Evolutionary conservation across 2,888 invertebrate genomes (phyloP), one percentile per base, ranked within the genome.

Genomic region (Dromius quadrimaculatus): DNA sequence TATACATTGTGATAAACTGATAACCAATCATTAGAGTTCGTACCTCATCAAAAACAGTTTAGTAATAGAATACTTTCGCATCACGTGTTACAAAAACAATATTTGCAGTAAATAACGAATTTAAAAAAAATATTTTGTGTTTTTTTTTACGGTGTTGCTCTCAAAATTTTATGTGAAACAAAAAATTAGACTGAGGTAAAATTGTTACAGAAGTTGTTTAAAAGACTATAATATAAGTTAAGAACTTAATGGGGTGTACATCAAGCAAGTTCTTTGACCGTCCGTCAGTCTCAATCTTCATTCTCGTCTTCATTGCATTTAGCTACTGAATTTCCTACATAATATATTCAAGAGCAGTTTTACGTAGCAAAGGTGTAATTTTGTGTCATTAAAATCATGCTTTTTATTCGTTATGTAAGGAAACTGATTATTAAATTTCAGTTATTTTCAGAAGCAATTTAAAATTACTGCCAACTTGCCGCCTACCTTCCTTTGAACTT

Each of bases 361-460:
- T 66, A 63, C 50, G 17, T 19, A 9, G 47, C 8, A 36, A 54
- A 43, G 59, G 59, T 68, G 59, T 68, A 68, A 68, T 68, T 68
- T 68, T 59, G 20, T 68, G 59, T 68, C 68, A 68, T 68, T 68
- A 68, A 68, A 68, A 68, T 45, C 23, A 68, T 68, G 68, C 28
- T 68, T 68, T 68, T 68, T 59, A 57, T 19, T 59, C 34, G 43
- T 68, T 68, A 68, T 57, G 50, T 41, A 57, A 66, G 66, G 66
- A 66, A 66, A 66, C 66, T 66, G 66, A 66, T 68, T 68, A 68
- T 68, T 68, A 68, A 68, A 68, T 59, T 68, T 68, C 68, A 68
- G 68, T 68, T 68, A 59, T 68, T 68, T 62, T 68, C 57, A 68
- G 59, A 68, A 68, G 68, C 68, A 59, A 66, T 41, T 50, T 66